Percentiles rank a stretch among this genome's conserved stretches.
phyloP scores from a whole-genome alignment of 2,888 invertebrate species.

The Pecten maximus region DNA sequence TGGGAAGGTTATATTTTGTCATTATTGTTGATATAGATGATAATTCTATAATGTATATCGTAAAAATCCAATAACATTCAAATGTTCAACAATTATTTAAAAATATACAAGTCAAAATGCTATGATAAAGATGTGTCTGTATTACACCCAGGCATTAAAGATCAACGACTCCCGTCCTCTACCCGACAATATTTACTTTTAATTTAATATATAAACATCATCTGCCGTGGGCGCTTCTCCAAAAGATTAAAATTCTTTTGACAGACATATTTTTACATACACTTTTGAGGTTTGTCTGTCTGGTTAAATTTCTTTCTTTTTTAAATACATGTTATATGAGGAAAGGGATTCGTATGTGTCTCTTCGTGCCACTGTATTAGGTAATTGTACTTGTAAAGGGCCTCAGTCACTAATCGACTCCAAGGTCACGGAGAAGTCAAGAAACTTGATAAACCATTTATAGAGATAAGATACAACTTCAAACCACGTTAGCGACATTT shows the following conservation, averaged over 20 bases:
- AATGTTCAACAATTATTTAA: neutral
- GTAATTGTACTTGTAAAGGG: neutral
- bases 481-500: neutral
- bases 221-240: neutral
- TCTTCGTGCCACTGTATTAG: neutral
- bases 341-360: neutral
- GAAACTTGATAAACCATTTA: constrained; percentile 33
- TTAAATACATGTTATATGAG: neutral
- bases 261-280: neutral
- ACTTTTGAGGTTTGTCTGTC: neutral
- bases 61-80: neutral
- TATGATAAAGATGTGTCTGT: neutral
- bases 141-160: neutral
- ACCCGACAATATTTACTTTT: neutral
- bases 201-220: neutral
- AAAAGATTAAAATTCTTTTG: neutral
- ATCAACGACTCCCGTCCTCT: neutral
- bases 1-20: neutral
- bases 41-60: neutral
- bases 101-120: neutral
- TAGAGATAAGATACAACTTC: constrained; percentile 29
- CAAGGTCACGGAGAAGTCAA: constrained; percentile 14
- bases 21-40: neutral
- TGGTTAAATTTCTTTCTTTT: neutral
- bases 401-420: neutral